Evolutionary conservation across 2,888 invertebrate genomes (phyloP).

Genomic region (Gymnosoma rotundatum): DNA sequence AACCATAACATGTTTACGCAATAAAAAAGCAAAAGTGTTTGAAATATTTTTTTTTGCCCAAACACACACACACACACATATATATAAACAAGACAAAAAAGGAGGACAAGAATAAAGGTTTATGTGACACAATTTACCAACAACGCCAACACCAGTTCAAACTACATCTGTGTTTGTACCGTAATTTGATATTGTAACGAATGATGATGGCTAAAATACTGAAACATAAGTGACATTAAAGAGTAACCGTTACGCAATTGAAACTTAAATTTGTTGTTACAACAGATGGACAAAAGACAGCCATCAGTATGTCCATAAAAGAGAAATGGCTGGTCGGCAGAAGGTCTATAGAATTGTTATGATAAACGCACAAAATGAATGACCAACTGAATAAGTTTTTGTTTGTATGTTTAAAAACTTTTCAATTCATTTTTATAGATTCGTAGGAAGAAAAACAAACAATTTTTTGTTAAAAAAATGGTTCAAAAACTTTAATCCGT

Average conservation of each 20-base stretch:
- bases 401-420: neutral
- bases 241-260: neutral
- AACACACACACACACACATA: neutral
- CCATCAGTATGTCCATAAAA: neutral
- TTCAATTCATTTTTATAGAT: neutral
- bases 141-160: neutral
- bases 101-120: too few species aligned
- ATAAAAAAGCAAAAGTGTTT: constrained; percentile 63
- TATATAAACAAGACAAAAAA: neutral
- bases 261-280: neutral
- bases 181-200: constrained; percentile 27
- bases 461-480: neutral
- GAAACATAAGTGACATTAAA: constrained; percentile 22
- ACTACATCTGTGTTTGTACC: neutral
- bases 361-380: constrained; percentile 3
- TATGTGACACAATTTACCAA: neutral
- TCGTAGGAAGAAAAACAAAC: neutral
- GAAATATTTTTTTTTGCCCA: constrained; percentile 21
- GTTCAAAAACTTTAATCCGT: neutral
- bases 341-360: neutral
- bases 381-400: neutral
- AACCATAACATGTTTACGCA: constrained; percentile 61
- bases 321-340: neutral
- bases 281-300: neutral
- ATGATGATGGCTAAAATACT: constrained; percentile 31